Evolutionary conservation across 2,797 vertebrate species (phyloP).

Genomic region (Artibeus jamaicensis): DNA sequence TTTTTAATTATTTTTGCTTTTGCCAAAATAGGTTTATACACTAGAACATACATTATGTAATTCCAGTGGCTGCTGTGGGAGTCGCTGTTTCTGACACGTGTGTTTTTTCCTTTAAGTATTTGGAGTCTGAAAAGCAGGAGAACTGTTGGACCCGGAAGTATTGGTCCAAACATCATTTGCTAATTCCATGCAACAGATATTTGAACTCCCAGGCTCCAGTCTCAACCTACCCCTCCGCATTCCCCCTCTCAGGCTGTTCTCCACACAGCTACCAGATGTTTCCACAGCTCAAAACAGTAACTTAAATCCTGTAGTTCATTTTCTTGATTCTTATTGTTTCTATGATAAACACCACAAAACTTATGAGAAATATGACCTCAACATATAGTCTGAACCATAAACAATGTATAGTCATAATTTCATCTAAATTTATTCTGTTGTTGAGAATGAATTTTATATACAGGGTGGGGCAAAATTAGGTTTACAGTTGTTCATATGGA

Average conservation of each 20-base stretch:
- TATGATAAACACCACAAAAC: background rate
- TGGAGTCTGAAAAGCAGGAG: background rate
- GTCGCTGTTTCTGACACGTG: background rate
- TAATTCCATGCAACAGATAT: background rate
- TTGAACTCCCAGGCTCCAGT: background rate
- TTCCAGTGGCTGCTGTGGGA: background rate
- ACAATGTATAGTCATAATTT: background rate
- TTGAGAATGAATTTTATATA: background rate
- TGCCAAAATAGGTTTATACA: constrained; percentile 70
- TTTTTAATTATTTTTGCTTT: constrained; percentile 79
- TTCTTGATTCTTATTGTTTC: background rate
- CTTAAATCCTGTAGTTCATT: background rate
- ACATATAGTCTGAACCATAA: background rate
- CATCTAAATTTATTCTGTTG: background rate
- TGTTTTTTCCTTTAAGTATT: background rate
- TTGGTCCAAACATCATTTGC: background rate
- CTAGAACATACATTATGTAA: constrained; percentile 77
- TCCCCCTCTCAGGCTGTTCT: background rate
- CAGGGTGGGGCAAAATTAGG: background rate
- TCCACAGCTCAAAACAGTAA: background rate
- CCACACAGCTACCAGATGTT: background rate
- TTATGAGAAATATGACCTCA: background rate
- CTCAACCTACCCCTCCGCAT: background rate
- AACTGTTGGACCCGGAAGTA: background rate
- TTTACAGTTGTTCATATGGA: background rate